These are phyloP conservation scores for Drosophila dunni DNA, from an alignment of 1,140 invertebrate species.

Conservation along the genomic window DNA sequence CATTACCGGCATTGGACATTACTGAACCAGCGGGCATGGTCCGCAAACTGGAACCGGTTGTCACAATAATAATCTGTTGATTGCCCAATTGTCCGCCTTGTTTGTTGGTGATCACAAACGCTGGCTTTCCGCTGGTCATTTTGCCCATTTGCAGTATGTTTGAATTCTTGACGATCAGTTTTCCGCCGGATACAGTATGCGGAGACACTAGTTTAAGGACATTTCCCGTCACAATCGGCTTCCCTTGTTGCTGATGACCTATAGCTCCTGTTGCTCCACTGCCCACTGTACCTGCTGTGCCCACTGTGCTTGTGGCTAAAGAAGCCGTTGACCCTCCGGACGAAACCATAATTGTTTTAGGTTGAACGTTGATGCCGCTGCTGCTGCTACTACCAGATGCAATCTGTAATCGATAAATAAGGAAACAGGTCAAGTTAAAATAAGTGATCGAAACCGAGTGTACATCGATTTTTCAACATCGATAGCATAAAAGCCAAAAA, in stretches of 20 bases:
- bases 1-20: slow-evolving; percentile 87
- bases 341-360: slow-evolving; percentile 23
- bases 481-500: too few species aligned
- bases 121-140: slow-evolving; percentile 84
- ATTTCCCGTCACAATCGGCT: slow-evolving; percentile 74
- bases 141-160: slow-evolving; percentile 89
- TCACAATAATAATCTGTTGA: slow-evolving; percentile 90
- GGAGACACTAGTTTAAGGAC: slow-evolving; percentile 78
- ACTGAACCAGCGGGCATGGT: slow-evolving; percentile 79
- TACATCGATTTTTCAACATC: too few species aligned
- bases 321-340: slow-evolving; percentile 6
- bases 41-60: slow-evolving; percentile 88
- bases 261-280: not conserved
- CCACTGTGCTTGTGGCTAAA: slow-evolving; percentile 10
- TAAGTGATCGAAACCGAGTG: too few species aligned
- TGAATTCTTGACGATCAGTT: slow-evolving; percentile 88
- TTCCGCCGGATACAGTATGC: slow-evolving; percentile 84
- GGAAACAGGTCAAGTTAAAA: too few species aligned
- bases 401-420: slow-evolving; percentile 22
- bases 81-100: slow-evolving; percentile 85
- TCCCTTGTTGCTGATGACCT: slow-evolving; percentile 79
- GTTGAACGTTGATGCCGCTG: slow-evolving; percentile 87
- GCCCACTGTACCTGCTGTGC: not conserved
- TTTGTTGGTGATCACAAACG: slow-evolving; percentile 84
- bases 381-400: slow-evolving; percentile 65